Base-by-base conservation (phyloP, 1,140 invertebrate genomes). In the Harpegnathos saltator region DNA sequence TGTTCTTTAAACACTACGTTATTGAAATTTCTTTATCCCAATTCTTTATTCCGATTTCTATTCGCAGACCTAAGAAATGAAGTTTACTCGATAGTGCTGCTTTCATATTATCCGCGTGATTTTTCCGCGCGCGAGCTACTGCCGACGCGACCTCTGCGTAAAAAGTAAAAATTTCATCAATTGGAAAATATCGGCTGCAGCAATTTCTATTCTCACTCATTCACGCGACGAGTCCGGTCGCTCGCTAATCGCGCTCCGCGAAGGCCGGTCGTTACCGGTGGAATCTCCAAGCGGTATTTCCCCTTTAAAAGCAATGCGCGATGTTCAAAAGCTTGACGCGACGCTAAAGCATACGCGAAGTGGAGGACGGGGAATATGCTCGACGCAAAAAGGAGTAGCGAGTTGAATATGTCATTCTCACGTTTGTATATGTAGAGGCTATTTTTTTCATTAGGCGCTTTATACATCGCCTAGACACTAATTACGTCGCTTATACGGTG, bases 281-380 rank as follows among this genome's bases (percentile, higher is more conserved):
- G 1, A 0, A 50, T n/a, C n/a, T n/a, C 29, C 38, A 73, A 84
- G 56, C 24, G 38, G 48, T 17, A 62, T 62, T 19, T 89, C 83
- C 78, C 84, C 86, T 86, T 89, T 89, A 88, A 89, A 72, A 65
- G 33, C 58, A 63, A 82, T 82, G 52, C 17, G 50, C 62, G 24
- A 26, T 56, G 59, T 68, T 66, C 66, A 68, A 71, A 56, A 75
- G 56, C 22, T 26, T 59, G 71, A 44, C 63, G 24, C 48, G 62
- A 73, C 19, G 48, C 15, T 71, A 66, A 71, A 75, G 65, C 29
- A 68, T 52, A 54, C 50, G 24, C 52, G 2, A 62, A 58, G 52
- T 50, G 17, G 22, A 52, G 19, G 12, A 56, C 59, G 48, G 44
- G 50, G 14, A 59, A 83, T 66, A 75, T 48, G 56, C 68, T 72